Evolutionary conservation across 2,888 invertebrate genomes (phyloP).

Genomic region (Baronia brevicornis): DNA sequence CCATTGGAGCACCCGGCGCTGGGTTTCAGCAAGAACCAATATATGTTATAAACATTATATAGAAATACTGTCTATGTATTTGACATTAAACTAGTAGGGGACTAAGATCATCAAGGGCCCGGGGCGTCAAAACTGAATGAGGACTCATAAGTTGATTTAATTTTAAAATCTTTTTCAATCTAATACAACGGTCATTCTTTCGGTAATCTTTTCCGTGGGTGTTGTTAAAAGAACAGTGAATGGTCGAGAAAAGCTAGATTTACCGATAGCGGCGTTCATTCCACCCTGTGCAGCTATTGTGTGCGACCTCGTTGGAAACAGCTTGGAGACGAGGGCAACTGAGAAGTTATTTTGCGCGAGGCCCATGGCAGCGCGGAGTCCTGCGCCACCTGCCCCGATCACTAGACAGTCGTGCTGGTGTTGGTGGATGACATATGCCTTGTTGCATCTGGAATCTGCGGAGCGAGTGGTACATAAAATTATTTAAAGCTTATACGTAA

Average conservation of each 20-base stretch:
- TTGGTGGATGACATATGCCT: conserved; percentile 87
- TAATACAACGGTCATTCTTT: no score
- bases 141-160: no score
- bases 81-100: no score
- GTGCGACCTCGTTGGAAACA: conserved; percentile 98
- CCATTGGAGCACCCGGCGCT: no score
- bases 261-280: conserved; percentile 95
- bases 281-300: conserved; percentile 99
- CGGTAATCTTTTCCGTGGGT: no score
- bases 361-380: conserved; percentile 95
- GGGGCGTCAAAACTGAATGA: no score
- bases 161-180: no score
- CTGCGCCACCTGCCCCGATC: conserved; percentile 97
- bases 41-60: no score
- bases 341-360: conserved; percentile 94
- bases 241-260: conserved; percentile 4
- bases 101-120: no score
- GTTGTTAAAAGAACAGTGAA: no score
- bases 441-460: conserved; percentile 23
- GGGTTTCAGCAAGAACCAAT: no score
- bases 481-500: neutral
- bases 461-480: neutral
- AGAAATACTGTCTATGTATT: no score
- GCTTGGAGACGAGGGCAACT: conserved; percentile 95
- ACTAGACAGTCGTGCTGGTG: conserved; percentile 96